Evolutionary conservation across 2,888 invertebrate genomes (phyloP).

Genomic region (Oxycera nigricornis): DNA sequence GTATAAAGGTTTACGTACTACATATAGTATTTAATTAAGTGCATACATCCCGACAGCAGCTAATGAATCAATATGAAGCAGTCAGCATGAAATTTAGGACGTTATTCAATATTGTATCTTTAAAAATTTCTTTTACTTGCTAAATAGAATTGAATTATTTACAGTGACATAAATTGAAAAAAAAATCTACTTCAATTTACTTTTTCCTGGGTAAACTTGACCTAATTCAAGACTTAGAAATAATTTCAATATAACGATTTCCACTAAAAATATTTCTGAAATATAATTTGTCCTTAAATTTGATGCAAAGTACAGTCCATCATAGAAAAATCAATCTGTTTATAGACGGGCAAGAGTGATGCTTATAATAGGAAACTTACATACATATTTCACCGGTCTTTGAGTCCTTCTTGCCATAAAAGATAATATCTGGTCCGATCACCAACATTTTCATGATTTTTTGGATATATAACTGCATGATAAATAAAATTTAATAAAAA

Average conservation of each 20-base stretch:
- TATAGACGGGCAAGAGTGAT: too few species aligned
- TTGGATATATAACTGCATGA: conserved; percentile 2
- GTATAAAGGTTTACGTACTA: conserved; percentile 10
- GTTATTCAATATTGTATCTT: not conserved
- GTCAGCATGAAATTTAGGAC: not conserved
- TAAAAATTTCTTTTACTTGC: too few species aligned
- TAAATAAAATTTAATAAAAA: conserved; percentile 5
- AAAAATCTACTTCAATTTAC: too few species aligned
- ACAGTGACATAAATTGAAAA: too few species aligned
- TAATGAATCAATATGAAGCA: not conserved
- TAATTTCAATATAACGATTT: too few species aligned
- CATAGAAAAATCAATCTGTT: too few species aligned
- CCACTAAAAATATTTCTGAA: too few species aligned
- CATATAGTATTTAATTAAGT: conserved; percentile 20
- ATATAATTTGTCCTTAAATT: too few species aligned
- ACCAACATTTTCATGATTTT: conserved; percentile 16
- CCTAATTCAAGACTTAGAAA: too few species aligned
- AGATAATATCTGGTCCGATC: not conserved
- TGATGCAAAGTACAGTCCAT: too few species aligned
- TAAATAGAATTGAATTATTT: too few species aligned
- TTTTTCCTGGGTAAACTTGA: too few species aligned
- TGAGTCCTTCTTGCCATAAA: not conserved
- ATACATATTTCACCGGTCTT: not conserved
- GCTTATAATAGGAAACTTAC: conserved; percentile 1
- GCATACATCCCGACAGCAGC: conserved; percentile 4